Evolutionary conservation across 2,113 vertebrate genomes (phyloP), one percentile per base, ranked within the genome.

Genomic region (Caracal caracal): DNA sequence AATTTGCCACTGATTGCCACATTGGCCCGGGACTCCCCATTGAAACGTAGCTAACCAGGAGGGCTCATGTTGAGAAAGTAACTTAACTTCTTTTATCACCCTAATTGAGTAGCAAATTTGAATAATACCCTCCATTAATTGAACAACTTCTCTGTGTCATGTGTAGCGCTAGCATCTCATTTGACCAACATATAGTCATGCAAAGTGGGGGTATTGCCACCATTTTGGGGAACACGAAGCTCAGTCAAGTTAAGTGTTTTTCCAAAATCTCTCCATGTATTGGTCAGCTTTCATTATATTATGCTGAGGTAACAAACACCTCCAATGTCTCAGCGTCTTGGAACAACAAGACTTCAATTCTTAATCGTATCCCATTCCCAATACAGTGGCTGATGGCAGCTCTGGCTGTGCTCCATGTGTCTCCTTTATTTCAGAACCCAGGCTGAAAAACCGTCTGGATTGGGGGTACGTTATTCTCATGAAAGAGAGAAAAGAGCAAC

Each of bases 1-100:
- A 97, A 88, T 97, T 97, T 97, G 80, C 88, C 81, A 70, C 92
- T 96, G 93, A 97, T 97, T 93, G 95, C 90, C 96, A 85, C 92
- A 65, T 75, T 88, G 97, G 92, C 84, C 71, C 76, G 87, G 71
- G 53, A 95, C 53, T 94, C 86, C 92, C 73, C 84, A 85, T 61
- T 92, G 95, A 96, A 90, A 94, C 76, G 85, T 20, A 95, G 93
- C 76, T 95, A 95, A 86, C n/a, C 80, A 88, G 90, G 92, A 71
- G 88, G 59, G 35, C 40, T 26, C 12, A 12, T 47, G 17, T 53
- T 71, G 83, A 90, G 53, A 84, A 92, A 87, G 56, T 33, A 76
- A 53, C 79, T 59, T 66, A 40, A n/a, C 17, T 70, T 89, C 61
- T 89, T 88, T 86, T 61, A 43, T 95, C 79, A 59, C 28, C 47